Base-by-base conservation (phyloP, 1,140 invertebrate genomes). In the Aphelenchoides fujianensis region DNA sequence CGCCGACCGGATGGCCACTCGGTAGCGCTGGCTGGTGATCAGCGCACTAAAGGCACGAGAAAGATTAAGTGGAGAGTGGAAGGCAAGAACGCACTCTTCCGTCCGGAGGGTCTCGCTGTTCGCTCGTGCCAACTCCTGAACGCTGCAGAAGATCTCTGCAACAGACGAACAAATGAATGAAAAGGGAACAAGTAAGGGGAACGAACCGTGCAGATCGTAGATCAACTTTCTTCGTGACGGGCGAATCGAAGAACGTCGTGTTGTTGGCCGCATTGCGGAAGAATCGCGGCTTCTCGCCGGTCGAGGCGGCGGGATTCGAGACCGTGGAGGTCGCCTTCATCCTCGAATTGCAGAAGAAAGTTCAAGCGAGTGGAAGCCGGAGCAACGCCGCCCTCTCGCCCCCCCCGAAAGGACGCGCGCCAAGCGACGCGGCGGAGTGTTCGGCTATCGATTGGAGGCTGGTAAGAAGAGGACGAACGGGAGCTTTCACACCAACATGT, bases 211-310 rank as follows among this genome's bases (percentile, higher is more conserved):
- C n/a, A 61, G 36, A n/a, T 61, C n/a, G 31, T 61, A 61, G 16
- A 61, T 61, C 59, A 61, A 31, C 2, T 61, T 61, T 61, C n/a
- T 31, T 61, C n/a, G 59, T 61, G 16, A 61, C n/a, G 16, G n/a
- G 59, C 19, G 59, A 61, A 61, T 61, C 59, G 36, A 61, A 31
- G 59, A 61, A 61, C 31, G 59, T 61, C 19, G 59, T 19, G 31
- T 61, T 61, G 16, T 48, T 48, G 41, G 12, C 23, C 23, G 41
- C 12, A 48, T 48, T 23, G 41, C 41, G 41, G 23, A 48, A 48
- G 41, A 48, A 48, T 16, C 41, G 41, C n/a, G n/a, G n/a, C n/a
- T n/a, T n/a, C n/a, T n/a, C n/a, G n/a, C n/a, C n/a, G n/a, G n/a
- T n/a, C n/a, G n/a, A n/a, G n/a, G n/a, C n/a, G n/a, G n/a, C n/a